Base-by-base conservation (phyloP, 2,797 vertebrate genomes). In the Sciaenops ocellatus region DNA sequence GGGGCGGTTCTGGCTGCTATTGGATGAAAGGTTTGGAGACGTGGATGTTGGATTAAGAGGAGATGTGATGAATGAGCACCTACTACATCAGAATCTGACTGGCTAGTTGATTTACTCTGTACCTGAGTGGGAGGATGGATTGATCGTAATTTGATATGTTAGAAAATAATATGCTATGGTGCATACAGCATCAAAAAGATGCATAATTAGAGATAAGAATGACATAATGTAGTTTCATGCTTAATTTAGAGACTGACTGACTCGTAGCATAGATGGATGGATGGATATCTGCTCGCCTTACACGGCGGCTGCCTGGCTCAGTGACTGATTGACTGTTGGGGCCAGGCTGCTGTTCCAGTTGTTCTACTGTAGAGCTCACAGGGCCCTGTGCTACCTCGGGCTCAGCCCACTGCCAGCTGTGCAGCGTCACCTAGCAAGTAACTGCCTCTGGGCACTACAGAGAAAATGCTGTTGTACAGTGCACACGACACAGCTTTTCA, bases 341-440 rank as follows among this genome's bases (percentile, higher is more conserved):
- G 75, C 38, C 61, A 34, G 15, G 65, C 83, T 79, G 79, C 73
- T 80, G 69, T 73, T 87, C 86, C 82, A 89, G 90, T 83, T 91
- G 91, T 81, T 91, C 69, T 69, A 20, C 83, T 65, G 77, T 66
- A 50, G 73, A 76, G 78, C 83, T 73, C 82, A 57, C 61, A 3
- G 69, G 78, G 59, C 57, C 71, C 38, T 64, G 51, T 73, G 61
- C 59, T 86, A 79, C 87, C 87, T 87, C 83, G 17, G 89, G 89
- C 90, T 88, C 80, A 78, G 20, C 71, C 82, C 80, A 66, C 76
- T 80, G 83, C 83, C 85, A 88, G 90, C 90, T 90, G 90, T 86
- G 80, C 85, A 68, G 77, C 77, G 73, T 69, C 80, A 81, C 76
- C 80, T 61, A 78, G 79, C 83, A 84, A 48, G 74, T 72, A 86